Percentiles rank a stretch among this genome's conserved stretches.
Conservation (phyloP, 2,888 invertebrate genomes). For the Lepidochitona cinerea region DNA sequence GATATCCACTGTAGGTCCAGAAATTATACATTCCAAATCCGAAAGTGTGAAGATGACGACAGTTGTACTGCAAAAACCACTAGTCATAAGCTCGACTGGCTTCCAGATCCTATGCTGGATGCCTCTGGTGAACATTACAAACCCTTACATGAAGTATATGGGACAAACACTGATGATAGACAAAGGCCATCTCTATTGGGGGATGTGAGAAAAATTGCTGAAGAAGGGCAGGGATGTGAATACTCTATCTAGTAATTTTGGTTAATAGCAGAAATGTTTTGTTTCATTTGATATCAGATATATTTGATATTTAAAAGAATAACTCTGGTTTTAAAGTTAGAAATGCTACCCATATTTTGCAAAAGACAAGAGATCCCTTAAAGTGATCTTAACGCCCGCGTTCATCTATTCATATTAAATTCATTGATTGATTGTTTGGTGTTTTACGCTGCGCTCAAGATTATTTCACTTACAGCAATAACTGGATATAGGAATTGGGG, state of each 20-base stretch:
- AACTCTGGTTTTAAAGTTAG: too few species aligned
- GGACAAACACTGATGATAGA: slow-evolving; percentile 19
- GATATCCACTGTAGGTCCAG: slow-evolving; percentile 19
- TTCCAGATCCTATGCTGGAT: slow-evolving; percentile 27
- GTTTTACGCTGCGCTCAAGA: too few species aligned
- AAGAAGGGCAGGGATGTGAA: slow-evolving; percentile 23
- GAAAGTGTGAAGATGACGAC: slow-evolving; percentile 17
- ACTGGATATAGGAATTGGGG: too few species aligned
- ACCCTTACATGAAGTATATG: slow-evolving; percentile 13
- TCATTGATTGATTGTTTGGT: too few species aligned
- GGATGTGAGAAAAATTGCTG: slow-evolving; percentile 18
- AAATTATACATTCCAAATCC: slow-evolving; percentile 27
- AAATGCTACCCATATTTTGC: too few species aligned
- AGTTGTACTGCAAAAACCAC: slow-evolving; percentile 19
- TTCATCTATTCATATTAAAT: too few species aligned
- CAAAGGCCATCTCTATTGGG: slow-evolving; percentile 19
- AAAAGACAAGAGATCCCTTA: too few species aligned
- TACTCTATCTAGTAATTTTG: neutral
- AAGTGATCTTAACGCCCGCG: too few species aligned
- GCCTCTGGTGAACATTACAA: slow-evolving; percentile 22
- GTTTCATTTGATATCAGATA: too few species aligned
- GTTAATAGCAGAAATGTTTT: too few species aligned
- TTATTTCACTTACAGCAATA: too few species aligned
- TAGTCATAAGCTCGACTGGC: slow-evolving; percentile 14
- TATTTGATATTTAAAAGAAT: too few species aligned